These are phyloP conservation scores for Neodon shergylaensis DNA, from an alignment of 2,113 vertebrate genomes.

Conservation along the genomic window DNA sequence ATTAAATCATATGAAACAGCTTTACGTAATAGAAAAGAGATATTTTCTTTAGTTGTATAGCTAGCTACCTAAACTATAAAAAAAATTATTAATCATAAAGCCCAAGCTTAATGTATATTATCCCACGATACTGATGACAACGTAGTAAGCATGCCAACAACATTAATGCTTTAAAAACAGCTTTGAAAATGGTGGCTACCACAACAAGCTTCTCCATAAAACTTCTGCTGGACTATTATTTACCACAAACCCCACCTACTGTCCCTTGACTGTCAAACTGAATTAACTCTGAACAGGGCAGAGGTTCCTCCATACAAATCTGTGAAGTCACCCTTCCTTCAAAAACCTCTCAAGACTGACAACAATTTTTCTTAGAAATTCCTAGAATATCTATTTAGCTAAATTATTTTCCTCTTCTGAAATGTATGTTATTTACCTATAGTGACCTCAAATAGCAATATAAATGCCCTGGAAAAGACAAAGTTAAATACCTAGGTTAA, in stretches of 20 bases:
- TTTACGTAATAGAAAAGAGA: constrained; percentile 25
- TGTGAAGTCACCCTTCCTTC: neutral
- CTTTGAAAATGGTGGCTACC: neutral
- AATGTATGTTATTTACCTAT: neutral
- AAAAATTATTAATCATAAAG: neutral
- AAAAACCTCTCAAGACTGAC: neutral
- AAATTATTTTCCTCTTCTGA: neutral
- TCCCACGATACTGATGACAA: neutral
- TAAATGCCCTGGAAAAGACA: constrained; percentile 25
- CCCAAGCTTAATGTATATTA: neutral
- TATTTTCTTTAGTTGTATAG: neutral
- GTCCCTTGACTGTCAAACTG: neutral
- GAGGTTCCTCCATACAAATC: neutral
- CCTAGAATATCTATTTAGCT: neutral
- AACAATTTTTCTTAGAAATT: constrained; percentile 24
- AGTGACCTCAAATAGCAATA: neutral
- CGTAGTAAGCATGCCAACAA: neutral
- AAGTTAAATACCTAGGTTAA: neutral
- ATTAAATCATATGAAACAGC: neutral
- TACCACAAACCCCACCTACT: neutral
- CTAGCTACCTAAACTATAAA: constrained; percentile 25
- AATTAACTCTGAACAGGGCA: neutral
- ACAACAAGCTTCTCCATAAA: neutral
- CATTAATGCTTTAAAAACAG: constrained; percentile 19
- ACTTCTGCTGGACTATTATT: neutral